Percentiles rank a stretch among this genome's conserved stretches.
Evolutionary conservation across 2,888 invertebrate genomes (phyloP).

Genomic region (Ectemnius continuus): DNA sequence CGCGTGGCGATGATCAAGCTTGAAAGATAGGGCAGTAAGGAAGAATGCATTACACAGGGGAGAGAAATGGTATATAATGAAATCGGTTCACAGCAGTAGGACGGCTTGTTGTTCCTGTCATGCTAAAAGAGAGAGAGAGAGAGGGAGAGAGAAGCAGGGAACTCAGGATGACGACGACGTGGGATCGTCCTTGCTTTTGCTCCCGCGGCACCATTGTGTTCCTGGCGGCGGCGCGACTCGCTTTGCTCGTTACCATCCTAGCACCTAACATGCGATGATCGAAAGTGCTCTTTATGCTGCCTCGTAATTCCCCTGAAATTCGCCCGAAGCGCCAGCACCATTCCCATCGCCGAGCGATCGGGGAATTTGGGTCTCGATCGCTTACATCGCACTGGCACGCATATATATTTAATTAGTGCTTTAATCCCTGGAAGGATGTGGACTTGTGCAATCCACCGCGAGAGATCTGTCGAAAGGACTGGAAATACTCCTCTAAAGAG

Average conservation of each 20-base stretch:
- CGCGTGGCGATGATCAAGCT: constrained; percentile 41
- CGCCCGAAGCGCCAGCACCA: neutral
- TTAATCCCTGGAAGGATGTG: constrained; percentile 17
- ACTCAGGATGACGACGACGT: constrained; percentile 68
- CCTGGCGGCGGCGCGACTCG: constrained; percentile 47
- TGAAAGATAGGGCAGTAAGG: constrained; percentile 44
- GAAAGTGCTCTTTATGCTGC: constrained; percentile 72
- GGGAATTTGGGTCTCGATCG: no score
- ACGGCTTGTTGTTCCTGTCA: constrained; percentile 41
- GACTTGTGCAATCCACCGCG: constrained; percentile 30
- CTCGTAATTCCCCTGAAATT: constrained; percentile 25
- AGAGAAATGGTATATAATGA: constrained; percentile 51
- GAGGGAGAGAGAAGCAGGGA: constrained; percentile 21
- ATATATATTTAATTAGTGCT: constrained; percentile 38
- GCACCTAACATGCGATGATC: constrained; percentile 59
- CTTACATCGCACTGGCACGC: neutral
- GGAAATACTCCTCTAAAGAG: constrained; percentile 43
- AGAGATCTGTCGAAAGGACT: constrained; percentile 48
- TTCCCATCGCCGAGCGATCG: neutral
- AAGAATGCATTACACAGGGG: constrained; percentile 14
- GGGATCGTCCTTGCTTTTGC: constrained; percentile 77
- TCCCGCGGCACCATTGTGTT: constrained; percentile 77
- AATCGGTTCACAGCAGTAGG: constrained; percentile 48
- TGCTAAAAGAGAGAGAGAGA: neutral
- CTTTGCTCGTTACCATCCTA: constrained; percentile 53